These are phyloP conservation scores for Emys orbicularis DNA, from an alignment of 2,797 vertebrate species.

Conservation along the genomic window DNA sequence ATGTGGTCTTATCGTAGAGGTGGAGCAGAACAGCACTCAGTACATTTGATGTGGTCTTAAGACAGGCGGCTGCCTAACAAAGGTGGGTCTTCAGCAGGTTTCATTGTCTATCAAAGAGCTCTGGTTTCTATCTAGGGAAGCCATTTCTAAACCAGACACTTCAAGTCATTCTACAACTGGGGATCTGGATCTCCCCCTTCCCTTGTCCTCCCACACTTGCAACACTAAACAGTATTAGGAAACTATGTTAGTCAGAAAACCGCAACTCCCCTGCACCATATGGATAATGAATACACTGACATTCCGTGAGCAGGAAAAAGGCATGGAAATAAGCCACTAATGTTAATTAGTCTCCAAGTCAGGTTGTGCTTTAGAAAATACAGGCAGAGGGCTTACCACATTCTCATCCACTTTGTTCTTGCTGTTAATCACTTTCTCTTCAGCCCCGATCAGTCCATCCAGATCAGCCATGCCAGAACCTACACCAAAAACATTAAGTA, in stretches of 20 bases:
- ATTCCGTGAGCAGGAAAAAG: constrained; percentile 20
- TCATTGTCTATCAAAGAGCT: not conserved
- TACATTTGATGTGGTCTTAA: not conserved
- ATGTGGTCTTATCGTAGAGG: not conserved
- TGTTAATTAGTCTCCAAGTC: not conserved
- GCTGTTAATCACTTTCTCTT: constrained; percentile 95
- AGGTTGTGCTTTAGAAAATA: not conserved
- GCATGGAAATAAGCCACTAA: not conserved
- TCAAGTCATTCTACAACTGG: not conserved
- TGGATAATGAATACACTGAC: not conserved
- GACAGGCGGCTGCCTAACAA: not conserved
- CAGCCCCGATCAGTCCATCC: constrained; percentile 91
- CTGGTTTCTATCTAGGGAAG: not conserved
- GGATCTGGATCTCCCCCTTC: constrained; percentile 20
- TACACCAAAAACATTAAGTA: constrained; percentile 71
- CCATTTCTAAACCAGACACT: not conserved
- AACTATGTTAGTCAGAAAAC: constrained; percentile 23
- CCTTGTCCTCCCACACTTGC: constrained; percentile 34
- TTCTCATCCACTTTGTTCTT: constrained; percentile 92
- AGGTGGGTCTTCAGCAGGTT: not conserved
- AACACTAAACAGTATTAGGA: constrained; percentile 48
- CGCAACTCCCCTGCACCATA: constrained; percentile 24
- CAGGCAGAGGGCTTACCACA: constrained; percentile 86
- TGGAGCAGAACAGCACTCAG: accelerated
- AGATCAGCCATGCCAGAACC: constrained; percentile 92